Conservation (phyloP, 2,888 invertebrate species). For the Gymnocheta viridis region DNA sequence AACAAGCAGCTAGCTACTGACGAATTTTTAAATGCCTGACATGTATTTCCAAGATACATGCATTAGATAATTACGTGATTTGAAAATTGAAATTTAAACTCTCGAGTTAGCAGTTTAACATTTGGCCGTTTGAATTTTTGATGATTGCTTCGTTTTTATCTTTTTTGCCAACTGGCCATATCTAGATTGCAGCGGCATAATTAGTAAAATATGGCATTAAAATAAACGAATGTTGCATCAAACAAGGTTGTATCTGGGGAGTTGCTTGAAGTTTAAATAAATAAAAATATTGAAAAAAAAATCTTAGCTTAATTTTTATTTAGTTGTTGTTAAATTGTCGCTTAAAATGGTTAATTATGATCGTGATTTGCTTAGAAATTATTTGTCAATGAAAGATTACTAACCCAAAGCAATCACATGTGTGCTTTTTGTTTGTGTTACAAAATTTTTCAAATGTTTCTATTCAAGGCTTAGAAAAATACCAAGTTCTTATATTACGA, state of each 20-base stretch:
- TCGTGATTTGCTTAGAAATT: slow-evolving; percentile 46
- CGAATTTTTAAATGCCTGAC: slow-evolving; percentile 60
- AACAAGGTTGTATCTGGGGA: slow-evolving; percentile 41
- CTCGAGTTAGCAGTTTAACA: background rate
- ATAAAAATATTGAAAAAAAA: background rate
- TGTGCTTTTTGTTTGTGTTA: background rate
- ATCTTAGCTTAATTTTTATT: slow-evolving; percentile 25
- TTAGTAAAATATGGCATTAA: slow-evolving; percentile 63
- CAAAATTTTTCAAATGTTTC: background rate
- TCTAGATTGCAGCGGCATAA: slow-evolving; percentile 54
- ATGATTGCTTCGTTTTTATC: background rate
- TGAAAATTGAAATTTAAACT: slow-evolving; percentile 56
- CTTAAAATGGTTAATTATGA: slow-evolving; percentile 55
- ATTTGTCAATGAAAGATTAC: background rate
- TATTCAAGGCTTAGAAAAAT: background rate
- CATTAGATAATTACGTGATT: slow-evolving; percentile 68
- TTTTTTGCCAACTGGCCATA: slow-evolving; percentile 10
- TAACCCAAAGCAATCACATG: background rate
- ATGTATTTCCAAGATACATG: slow-evolving; percentile 67
- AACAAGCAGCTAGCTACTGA: background rate
- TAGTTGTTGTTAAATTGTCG: slow-evolving; percentile 31
- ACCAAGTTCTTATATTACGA: background rate
- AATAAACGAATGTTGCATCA: slow-evolving; percentile 38
- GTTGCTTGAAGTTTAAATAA: background rate
- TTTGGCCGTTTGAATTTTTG: slow-evolving; percentile 17